Conservation (phyloP, 2,113 vertebrate species). For the Tenrec ecaudatus region DNA sequence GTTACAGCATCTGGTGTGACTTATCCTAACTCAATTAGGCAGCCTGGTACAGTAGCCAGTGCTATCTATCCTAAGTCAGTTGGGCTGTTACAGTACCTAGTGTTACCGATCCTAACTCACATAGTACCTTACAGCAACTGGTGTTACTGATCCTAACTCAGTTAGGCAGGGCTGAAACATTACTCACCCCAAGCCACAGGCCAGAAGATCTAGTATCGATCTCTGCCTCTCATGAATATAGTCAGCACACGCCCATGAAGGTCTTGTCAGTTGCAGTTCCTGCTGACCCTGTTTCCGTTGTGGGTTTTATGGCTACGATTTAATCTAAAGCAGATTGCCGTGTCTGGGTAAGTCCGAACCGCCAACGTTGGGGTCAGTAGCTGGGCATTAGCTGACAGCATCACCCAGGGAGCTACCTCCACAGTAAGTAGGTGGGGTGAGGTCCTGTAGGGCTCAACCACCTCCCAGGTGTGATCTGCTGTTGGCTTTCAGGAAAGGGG, state of each 20-base stretch:
- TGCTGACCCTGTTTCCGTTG: background rate
- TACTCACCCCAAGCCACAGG: background rate
- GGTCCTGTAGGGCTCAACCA: background rate
- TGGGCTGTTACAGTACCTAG: too few relatives aligned
- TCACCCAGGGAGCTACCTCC: background rate
- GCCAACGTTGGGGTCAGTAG: background rate
- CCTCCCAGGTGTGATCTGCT: background rate
- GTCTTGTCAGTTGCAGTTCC: background rate
- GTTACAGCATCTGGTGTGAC: too few relatives aligned
- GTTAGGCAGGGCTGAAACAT: background rate
- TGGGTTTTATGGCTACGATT: background rate
- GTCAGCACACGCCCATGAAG: too few relatives aligned
- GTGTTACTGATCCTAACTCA: background rate
- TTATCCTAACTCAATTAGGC: too few relatives aligned
- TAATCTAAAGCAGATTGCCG: background rate
- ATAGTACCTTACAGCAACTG: too few relatives aligned
- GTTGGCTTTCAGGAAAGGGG: slow-evolving; percentile 42
- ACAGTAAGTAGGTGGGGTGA: background rate
- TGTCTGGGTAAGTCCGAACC: background rate
- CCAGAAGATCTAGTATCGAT: background rate
- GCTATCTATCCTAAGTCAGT: too few relatives aligned
- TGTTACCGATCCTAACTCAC: too few relatives aligned
- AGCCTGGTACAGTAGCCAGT: too few relatives aligned
- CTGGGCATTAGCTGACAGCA: background rate
- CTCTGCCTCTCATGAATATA: background rate